A percentile compares a stretch with the other conserved stretches of the same genome.
These are phyloP conservation scores for Chymomyza costata DNA, from an alignment of 1,140 invertebrate genomes.

Conservation along the genomic window DNA sequence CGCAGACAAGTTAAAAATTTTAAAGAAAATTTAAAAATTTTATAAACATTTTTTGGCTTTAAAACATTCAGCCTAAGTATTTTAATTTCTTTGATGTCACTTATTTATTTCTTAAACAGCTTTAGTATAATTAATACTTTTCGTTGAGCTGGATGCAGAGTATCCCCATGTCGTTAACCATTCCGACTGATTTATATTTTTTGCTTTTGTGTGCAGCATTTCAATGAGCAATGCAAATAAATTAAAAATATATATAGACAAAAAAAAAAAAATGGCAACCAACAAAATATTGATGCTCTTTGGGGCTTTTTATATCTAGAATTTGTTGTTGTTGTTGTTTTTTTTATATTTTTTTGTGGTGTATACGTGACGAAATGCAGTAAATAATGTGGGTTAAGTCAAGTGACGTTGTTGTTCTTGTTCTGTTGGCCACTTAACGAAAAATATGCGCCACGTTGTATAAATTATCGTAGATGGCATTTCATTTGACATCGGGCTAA, in stretches of 20 bases:
- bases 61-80: too few relatives aligned
- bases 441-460: conserved; percentile 55
- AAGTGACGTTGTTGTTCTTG: conserved; percentile 16
- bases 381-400: neutral
- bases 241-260: conserved; percentile 63
- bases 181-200: neutral
- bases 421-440: conserved; percentile 37
- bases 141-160: too few relatives aligned
- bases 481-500: conserved; percentile 29
- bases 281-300: conserved; percentile 64
- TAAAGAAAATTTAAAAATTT: too few relatives aligned
- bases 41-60: too few relatives aligned
- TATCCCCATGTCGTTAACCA: neutral
- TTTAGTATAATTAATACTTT: too few relatives aligned
- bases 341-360: conserved; percentile 25
- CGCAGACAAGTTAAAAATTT: too few relatives aligned
- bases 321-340: conserved; percentile 5
- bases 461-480: conserved; percentile 70
- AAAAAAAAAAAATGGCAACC: conserved; percentile 30
- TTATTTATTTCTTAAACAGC: too few relatives aligned
- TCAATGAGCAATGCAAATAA: conserved; percentile 72
- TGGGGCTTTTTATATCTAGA: conserved; percentile 4
- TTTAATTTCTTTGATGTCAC: too few relatives aligned
- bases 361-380: conserved; percentile 57
- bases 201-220: conserved; percentile 47